These are phyloP conservation scores for Brachionus plicatilis DNA, from an alignment of 1,140 invertebrate genomes.

Conservation along the genomic window DNA sequence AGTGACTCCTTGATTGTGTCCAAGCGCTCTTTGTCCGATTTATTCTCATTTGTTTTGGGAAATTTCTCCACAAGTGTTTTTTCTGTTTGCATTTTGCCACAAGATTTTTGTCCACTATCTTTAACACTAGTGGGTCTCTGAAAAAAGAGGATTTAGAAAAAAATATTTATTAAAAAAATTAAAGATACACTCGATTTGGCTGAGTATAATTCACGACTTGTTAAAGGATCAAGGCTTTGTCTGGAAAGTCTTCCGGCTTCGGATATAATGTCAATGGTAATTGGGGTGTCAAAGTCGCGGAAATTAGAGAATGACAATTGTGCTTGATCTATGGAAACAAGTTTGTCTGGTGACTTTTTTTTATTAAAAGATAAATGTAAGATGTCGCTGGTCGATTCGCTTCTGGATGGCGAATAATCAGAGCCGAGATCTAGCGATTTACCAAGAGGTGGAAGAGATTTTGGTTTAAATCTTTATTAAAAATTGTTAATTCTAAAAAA, in stretches of 20 bases:
- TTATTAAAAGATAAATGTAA: background rate
- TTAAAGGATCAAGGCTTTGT: background rate
- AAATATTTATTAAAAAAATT: background rate
- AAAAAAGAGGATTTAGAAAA: background rate
- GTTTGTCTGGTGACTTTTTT: slow-evolving; percentile 15
- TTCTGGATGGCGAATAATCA: background rate
- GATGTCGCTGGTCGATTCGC: background rate
- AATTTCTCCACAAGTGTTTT: background rate
- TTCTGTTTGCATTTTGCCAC: background rate
- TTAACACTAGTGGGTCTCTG: slow-evolving; percentile 7
- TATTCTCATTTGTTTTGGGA: background rate
- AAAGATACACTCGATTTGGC: background rate
- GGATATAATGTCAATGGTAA: slow-evolving; percentile 2
- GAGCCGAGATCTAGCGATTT: background rate
- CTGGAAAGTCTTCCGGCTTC: background rate
- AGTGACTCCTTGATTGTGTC: slow-evolving; percentile 5
- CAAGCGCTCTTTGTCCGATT: background rate
- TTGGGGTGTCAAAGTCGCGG: background rate
- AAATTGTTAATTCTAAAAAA: background rate
- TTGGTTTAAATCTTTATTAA: background rate
- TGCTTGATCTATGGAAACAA: background rate
- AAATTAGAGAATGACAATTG: background rate
- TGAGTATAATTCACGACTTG: background rate
- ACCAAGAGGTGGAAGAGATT: background rate
- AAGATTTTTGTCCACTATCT: background rate